These are phyloP conservation scores for Montipora capitata DNA, from an alignment of 92 coral and sea anemone genomes.

Conservation along the genomic window DNA sequence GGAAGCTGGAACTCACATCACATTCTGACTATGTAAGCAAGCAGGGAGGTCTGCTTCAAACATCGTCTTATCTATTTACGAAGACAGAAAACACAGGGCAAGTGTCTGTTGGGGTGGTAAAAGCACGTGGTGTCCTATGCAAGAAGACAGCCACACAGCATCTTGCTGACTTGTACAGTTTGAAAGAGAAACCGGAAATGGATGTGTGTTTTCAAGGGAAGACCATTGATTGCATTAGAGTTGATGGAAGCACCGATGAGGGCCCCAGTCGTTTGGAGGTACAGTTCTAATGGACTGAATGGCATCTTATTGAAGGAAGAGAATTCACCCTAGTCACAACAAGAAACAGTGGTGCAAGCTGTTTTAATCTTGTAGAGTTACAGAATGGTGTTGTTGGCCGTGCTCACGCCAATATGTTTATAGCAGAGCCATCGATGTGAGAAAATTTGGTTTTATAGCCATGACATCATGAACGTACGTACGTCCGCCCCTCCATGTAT, in stretches of 20 bases:
- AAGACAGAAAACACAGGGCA: conserved; percentile 63
- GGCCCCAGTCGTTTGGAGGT: conserved; percentile 27
- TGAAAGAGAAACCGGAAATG: conserved; percentile 53
- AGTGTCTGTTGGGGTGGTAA: conserved; percentile 49
- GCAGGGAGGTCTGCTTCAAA: conserved; percentile 55
- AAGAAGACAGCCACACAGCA: conserved; percentile 23
- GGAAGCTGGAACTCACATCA: background rate
- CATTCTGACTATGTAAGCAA: conserved; percentile 56
- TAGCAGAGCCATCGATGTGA: no score
- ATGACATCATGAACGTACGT: no score
- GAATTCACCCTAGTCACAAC: conserved; percentile 44
- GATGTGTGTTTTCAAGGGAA: conserved; percentile 31
- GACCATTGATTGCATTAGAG: conserved; percentile 2
- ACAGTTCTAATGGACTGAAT: conserved; percentile 47
- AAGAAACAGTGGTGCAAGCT: conserved; percentile 55
- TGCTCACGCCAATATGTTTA: conserved; percentile 35
- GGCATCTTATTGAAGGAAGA: conserved; percentile 46
- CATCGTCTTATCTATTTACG: conserved; percentile 44
- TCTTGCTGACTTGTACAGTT: conserved; percentile 34
- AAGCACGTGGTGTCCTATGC: conserved; percentile 28
- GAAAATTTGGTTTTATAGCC: no score
- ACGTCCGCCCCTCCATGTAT: no score
- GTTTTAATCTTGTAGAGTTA: conserved; percentile 29
- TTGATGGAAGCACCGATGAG: background rate
- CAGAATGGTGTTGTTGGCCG: conserved; percentile 62